phyloP scores from a whole-genome alignment of 1,140 invertebrate genomes.

The Lepeophtheirus salmonis region DNA sequence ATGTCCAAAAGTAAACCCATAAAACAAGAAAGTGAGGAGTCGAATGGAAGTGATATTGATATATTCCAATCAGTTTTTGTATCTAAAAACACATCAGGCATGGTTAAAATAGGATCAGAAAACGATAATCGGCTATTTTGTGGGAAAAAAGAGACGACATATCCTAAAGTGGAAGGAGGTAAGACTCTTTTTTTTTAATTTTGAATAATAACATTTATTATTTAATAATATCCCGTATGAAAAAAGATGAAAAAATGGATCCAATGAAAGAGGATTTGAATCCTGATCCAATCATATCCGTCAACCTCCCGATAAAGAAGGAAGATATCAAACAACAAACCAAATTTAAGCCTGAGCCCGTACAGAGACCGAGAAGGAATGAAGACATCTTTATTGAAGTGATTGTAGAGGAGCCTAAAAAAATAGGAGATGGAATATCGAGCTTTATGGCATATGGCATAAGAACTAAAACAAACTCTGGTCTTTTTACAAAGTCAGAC shows the following conservation, averaged over 20 bases:
- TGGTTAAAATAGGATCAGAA: not conserved
- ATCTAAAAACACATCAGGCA: not conserved
- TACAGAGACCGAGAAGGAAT: not conserved
- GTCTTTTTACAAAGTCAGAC: constrained; percentile 54
- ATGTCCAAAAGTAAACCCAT: too few species aligned
- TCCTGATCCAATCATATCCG: not conserved
- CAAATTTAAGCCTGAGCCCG: not conserved
- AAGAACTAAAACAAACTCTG: constrained; percentile 66
- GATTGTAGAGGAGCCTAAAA: constrained; percentile 70
- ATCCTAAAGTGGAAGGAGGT: not conserved
- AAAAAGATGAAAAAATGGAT: constrained; percentile 1
- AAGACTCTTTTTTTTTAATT: not conserved
- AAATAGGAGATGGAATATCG: constrained; percentile 91
- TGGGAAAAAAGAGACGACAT: not conserved
- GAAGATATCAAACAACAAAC: not conserved
- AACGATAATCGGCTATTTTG: not conserved
- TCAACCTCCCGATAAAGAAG: not conserved
- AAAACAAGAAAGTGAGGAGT: not conserved
- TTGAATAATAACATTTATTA: not conserved
- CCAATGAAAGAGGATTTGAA: not conserved
- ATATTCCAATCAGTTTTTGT: not conserved
- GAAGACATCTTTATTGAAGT: constrained; percentile 27
- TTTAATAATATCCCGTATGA: not conserved
- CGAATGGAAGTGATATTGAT: not conserved
- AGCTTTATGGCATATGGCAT: constrained; percentile 89